Percentiles rank a stretch among this genome's conserved stretches.
Conservation (phyloP, 2,888 invertebrate species). For the Agrilus biguttatus region DNA sequence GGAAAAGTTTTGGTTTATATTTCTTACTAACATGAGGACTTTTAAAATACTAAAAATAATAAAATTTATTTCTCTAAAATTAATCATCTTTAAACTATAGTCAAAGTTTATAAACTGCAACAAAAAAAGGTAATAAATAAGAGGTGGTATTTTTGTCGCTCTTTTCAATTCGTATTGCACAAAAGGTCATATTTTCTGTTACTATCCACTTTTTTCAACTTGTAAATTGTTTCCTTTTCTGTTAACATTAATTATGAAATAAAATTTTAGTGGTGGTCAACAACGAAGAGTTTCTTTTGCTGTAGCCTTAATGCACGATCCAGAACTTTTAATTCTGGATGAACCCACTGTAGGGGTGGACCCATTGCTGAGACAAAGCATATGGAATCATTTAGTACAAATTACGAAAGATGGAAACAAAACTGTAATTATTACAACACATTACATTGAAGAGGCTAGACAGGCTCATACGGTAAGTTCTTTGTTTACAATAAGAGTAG, state of each 20-base stretch:
- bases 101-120: too few relatives aligned
- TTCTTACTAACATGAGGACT: not conserved
- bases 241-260: too few relatives aligned
- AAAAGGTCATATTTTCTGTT: too few relatives aligned
- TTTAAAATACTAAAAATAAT: not conserved
- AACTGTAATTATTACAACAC: slow-evolving; percentile 84
- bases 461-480: slow-evolving; percentile 72
- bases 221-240: too few relatives aligned
- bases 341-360: slow-evolving; percentile 91
- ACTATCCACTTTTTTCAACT: too few relatives aligned
- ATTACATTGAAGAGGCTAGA: slow-evolving; percentile 91
- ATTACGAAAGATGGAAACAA: slow-evolving; percentile 82
- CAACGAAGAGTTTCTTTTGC: slow-evolving; percentile 85
- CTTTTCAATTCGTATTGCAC: too few relatives aligned
- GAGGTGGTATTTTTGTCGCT: too few relatives aligned
- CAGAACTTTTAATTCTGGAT: slow-evolving; percentile 78
- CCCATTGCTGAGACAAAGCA: slow-evolving; percentile 77
- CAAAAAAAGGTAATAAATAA: too few relatives aligned
- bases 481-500: too few relatives aligned
- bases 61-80: too few relatives aligned
- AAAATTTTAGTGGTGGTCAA: slow-evolving; percentile 63
- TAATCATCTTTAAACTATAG: too few relatives aligned
- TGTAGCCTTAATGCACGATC: slow-evolving; percentile 84
- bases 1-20: not conserved
- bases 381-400: slow-evolving; percentile 86